phyloP scores from a whole-genome alignment of 2,797 vertebrate genomes.

The Siniperca obscura region DNA sequence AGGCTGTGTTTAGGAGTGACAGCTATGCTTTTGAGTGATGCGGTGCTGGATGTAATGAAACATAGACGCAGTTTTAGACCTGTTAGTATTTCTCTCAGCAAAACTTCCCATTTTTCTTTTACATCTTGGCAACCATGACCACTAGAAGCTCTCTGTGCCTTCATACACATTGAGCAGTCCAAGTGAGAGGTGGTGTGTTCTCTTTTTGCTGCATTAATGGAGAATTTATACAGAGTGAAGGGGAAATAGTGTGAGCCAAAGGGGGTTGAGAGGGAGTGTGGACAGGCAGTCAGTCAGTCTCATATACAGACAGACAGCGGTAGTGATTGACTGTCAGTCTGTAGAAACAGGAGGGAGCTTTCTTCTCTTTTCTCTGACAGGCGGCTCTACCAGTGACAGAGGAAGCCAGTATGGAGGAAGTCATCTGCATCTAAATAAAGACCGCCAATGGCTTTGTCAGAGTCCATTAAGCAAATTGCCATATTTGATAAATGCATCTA shows the following conservation, averaged over 20 bases:
- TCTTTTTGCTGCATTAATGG: slow-evolving; percentile 53
- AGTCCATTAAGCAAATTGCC: slow-evolving; percentile 85
- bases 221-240: slow-evolving; percentile 57
- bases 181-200: slow-evolving; percentile 39
- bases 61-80: slow-evolving; percentile 28
- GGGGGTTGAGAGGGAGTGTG: slow-evolving; percentile 45
- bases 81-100: slow-evolving; percentile 36
- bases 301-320: slow-evolving; percentile 56
- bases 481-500: slow-evolving; percentile 82
- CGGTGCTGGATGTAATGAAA: slow-evolving; percentile 35
- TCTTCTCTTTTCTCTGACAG: slow-evolving; percentile 59
- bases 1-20: slow-evolving; percentile 46
- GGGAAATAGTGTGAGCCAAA: slow-evolving; percentile 54
- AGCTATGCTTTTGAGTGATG: slow-evolving; percentile 43
- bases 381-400: slow-evolving; percentile 66
- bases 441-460: slow-evolving; percentile 82
- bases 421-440: slow-evolving; percentile 86
- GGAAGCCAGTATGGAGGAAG: slow-evolving; percentile 76
- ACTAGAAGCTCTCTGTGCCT: slow-evolving; percentile 21
- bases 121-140: slow-evolving; percentile 37
- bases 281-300: slow-evolving; percentile 55
- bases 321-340: slow-evolving; percentile 72
- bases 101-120: slow-evolving; percentile 28
- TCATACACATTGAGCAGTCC: slow-evolving; percentile 29
- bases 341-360: slow-evolving; percentile 58